Evolutionary conservation across 2,113 vertebrate species (phyloP), one percentile per base, ranked within the genome.

Genomic region (Myrmecobius fasciatus): DNA sequence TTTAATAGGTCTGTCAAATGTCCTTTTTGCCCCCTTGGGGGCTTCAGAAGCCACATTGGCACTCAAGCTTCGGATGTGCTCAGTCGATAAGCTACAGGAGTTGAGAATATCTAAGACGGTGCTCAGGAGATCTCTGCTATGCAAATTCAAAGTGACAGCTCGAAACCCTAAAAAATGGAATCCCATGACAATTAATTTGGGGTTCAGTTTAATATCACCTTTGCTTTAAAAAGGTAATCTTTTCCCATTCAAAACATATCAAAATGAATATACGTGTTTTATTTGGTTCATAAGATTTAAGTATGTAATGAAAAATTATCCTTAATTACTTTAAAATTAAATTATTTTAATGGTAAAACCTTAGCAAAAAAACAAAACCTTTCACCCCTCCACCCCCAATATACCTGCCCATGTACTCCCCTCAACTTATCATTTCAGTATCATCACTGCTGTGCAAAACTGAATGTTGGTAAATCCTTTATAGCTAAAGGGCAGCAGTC

Each of bases 81-180:
- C 99, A 53, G 99, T 97, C 52, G 99, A 99, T 60, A 99, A 98
- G 96, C 99, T 99, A 98, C 99, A 99, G 97, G 99, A 99, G 97
- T 98, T 99, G 97, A 99, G 98, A 96, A 99, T 99, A 92, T 99
- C 99, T 92, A 99, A 97, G 6, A 99, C 99, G 0, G 99, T 99
- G 98, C 99, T 99, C 97, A 99, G 97, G 47, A 99, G 98, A 96
- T 99, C 99, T 52, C 98, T 98, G 56, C 99, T 99, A 49, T 98
- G 99, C 94, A 99, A 98, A 0, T 99, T 99, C 98, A 99, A 99
- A 97, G 97, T 99, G 97, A 99, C 99, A 0, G 99, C 98, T 92
- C 99, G 99, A 97, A 99, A 99, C 25, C 99, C 99, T 99, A 97
- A 10, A 98, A 98, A 98, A 98, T 8, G 96, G 75, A 98, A 98